Conservation (phyloP, 2,113 vertebrate genomes). For the Lichenostomus cassidix region DNA sequence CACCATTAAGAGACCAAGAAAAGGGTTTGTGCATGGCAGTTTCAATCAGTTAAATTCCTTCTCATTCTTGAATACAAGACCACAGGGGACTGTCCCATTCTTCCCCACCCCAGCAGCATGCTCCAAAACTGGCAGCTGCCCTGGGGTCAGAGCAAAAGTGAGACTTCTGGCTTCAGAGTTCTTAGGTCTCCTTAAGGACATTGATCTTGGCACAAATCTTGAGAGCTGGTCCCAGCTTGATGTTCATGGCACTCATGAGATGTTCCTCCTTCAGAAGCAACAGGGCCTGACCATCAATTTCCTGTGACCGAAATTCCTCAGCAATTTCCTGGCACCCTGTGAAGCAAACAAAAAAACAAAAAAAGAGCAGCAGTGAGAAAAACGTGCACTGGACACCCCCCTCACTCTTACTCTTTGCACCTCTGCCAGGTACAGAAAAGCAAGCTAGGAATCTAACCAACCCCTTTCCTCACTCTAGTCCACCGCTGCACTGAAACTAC, state of each 20-base stretch:
- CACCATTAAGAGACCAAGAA: slow-evolving; percentile 49
- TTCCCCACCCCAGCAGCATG: neutral
- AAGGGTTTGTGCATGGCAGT: neutral
- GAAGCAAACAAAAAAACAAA: neutral
- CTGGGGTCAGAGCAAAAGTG: neutral
- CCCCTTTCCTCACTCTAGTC: neutral
- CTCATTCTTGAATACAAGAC: slow-evolving; percentile 21
- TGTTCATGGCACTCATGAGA: slow-evolving; percentile 98
- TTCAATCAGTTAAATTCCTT: slow-evolving; percentile 14
- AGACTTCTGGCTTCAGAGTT: neutral
- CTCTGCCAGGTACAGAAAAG: neutral
- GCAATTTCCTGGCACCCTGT: slow-evolving; percentile 96
- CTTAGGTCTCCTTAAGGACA: slow-evolving; percentile 89
- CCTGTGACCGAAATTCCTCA: slow-evolving; percentile 93
- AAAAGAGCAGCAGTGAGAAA: neutral
- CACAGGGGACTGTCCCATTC: neutral
- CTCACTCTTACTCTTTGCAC: neutral
- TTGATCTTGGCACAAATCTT: slow-evolving; percentile 99
- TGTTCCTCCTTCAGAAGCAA: slow-evolving; percentile 95
- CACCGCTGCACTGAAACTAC: neutral
- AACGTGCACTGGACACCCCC: neutral
- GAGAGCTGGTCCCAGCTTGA: slow-evolving; percentile 96
- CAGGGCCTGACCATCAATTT: slow-evolving; percentile 96
- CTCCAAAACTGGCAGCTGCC: slow-evolving; percentile 11
- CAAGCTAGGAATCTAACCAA: neutral